Conservation (phyloP, 2,797 vertebrate species). For the Urosaurus nigricauda region DNA sequence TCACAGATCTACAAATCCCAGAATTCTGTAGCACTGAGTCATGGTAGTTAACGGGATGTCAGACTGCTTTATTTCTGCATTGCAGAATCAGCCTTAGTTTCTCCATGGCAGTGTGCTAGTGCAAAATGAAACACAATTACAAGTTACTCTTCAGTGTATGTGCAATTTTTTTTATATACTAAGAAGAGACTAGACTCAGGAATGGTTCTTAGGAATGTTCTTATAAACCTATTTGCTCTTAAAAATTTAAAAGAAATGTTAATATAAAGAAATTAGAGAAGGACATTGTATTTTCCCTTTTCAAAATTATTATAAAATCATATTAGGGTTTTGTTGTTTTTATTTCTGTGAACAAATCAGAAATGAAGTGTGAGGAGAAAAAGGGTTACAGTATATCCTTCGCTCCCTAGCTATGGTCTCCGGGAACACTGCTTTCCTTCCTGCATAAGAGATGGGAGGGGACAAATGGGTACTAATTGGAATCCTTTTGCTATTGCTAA, state of each 20-base stretch:
- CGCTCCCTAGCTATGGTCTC: background rate
- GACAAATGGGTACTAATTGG: background rate
- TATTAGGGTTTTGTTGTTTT: background rate
- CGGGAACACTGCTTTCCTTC: background rate
- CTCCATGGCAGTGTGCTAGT: background rate
- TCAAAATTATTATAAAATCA: background rate
- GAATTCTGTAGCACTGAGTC: too few relatives aligned
- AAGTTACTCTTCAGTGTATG: constrained; percentile 25
- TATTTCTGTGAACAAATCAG: background rate
- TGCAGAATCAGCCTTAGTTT: background rate
- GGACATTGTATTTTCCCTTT: background rate
- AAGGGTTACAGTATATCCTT: background rate
- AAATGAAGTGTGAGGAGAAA: background rate
- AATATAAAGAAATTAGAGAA: background rate
- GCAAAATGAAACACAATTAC: background rate
- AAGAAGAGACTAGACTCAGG: background rate
- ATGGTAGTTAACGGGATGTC: too few relatives aligned
- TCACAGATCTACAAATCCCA: too few relatives aligned
- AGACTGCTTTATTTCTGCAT: too few relatives aligned
- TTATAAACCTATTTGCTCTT: background rate
- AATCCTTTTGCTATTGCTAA: background rate
- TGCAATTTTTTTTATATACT: background rate
- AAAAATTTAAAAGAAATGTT: background rate
- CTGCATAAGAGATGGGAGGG: background rate
- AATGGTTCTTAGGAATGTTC: background rate